A percentile compares a stretch with the other conserved stretches of the same genome.
Evolutionary conservation across 2,113 vertebrate species (phyloP).

Genomic region (Eulemur macaco): DNA sequence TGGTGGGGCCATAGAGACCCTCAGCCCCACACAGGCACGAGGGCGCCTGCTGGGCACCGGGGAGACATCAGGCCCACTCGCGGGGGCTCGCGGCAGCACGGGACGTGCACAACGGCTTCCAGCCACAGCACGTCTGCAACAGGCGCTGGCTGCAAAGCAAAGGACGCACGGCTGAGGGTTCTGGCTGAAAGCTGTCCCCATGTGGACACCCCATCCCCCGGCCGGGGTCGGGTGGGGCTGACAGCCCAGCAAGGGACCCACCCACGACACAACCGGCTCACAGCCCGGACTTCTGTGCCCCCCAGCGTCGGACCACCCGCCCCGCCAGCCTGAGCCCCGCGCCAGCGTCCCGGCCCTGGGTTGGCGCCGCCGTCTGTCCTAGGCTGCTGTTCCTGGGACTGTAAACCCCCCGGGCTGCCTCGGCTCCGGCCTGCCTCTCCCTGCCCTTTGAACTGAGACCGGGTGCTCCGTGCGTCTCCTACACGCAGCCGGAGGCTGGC

Average conservation of each 20-base stretch:
- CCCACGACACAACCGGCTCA: fast-evolving
- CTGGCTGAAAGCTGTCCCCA: conserved; percentile 45
- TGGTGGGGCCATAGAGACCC: conserved; percentile 62
- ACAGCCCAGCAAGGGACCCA: fast-evolving
- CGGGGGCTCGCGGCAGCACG: no score
- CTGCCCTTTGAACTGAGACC: neutral
- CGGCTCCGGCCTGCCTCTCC: neutral
- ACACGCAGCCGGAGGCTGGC: neutral
- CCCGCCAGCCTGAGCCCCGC: fast-evolving
- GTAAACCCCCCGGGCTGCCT: neutral
- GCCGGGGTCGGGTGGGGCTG: neutral
- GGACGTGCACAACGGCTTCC: no score
- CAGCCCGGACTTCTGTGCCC: neutral
- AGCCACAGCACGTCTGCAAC: no score
- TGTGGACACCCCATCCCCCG: neutral
- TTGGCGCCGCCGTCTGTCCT: fast-evolving
- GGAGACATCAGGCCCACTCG: conserved; percentile 76
- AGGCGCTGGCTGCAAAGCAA: conserved; percentile 75
- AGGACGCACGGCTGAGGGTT: conserved; percentile 61
- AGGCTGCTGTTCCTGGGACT: neutral
- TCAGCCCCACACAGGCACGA: conserved; percentile 18
- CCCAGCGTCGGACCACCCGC: fast-evolving
- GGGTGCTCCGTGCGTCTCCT: fast-evolving
- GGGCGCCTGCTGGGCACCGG: conserved; percentile 72
- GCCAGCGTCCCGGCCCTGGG: fast-evolving